Percentiles rank a stretch among this genome's conserved stretches.
Evolutionary conservation across 2,888 invertebrate genomes (phyloP).

Genomic region (Brachynemurus nebulosus): DNA sequence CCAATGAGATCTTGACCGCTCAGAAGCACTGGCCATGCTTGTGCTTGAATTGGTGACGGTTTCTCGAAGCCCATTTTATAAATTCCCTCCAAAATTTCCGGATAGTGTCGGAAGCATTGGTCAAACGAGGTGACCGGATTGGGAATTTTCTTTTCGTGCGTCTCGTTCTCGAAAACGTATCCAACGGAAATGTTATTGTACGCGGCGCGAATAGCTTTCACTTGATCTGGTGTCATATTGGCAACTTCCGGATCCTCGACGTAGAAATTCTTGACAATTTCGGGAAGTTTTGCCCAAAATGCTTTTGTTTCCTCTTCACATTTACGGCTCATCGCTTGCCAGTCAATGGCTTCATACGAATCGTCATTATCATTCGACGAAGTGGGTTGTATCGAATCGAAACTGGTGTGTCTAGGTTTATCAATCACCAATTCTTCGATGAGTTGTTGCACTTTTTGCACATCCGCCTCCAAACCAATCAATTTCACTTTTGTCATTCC

Average conservation of each 20-base stretch:
- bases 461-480: conserved; percentile 27
- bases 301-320: conserved; percentile 40
- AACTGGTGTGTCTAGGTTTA: conserved; percentile 5
- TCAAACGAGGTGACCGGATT: conserved; percentile 72
- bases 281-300: conserved; percentile 50
- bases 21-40: conserved; percentile 89
- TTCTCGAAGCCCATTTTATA: conserved; percentile 61
- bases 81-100: conserved; percentile 72
- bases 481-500: conserved; percentile 26
- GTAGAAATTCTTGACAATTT: conserved; percentile 71
- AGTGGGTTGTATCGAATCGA: neutral
- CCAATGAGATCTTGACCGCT: conserved; percentile 89
- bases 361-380: neutral
- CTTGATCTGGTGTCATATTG: conserved; percentile 47
- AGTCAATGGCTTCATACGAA: conserved; percentile 9
- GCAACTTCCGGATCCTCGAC: conserved; percentile 57
- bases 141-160: conserved; percentile 38
- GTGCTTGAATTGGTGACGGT: conserved; percentile 86
- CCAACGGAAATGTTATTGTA: conserved; percentile 65
- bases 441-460: conserved; percentile 28
- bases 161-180: conserved; percentile 43
- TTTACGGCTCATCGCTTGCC: conserved; percentile 12
- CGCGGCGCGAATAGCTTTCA: conserved; percentile 43
- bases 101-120: conserved; percentile 68
- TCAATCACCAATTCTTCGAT: conserved; percentile 30